phyloP scores from a whole-genome alignment of 1,140 invertebrate species.

The Drosophila fuyamai region DNA sequence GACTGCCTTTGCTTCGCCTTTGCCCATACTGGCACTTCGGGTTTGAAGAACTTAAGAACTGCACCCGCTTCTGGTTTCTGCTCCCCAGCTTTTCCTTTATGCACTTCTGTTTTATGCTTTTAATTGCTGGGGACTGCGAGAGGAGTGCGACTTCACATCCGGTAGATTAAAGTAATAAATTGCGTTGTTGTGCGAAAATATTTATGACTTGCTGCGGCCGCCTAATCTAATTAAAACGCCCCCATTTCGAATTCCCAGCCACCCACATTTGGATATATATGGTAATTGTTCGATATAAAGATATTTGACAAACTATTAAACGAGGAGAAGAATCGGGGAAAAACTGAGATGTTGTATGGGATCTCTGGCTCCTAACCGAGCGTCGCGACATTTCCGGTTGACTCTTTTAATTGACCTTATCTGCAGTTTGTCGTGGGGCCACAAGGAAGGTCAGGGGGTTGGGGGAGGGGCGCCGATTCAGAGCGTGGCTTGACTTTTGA shows the following conservation, averaged over 20 bases:
- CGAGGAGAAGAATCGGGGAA: slow-evolving; percentile 10
- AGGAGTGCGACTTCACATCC: slow-evolving; percentile 64
- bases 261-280: slow-evolving; percentile 18
- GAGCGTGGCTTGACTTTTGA: slow-evolving; percentile 81
- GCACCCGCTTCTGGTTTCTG: slow-evolving; percentile 30
- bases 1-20: slow-evolving; percentile 12
- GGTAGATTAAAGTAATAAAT: slow-evolving; percentile 75
- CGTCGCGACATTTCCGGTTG: slow-evolving; percentile 83
- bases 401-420: slow-evolving; percentile 84
- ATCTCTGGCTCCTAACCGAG: slow-evolving; percentile 38
- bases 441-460: slow-evolving; percentile 15
- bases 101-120: slow-evolving; percentile 35
- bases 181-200: slow-evolving; percentile 74
- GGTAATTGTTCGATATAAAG: slow-evolving; percentile 19
- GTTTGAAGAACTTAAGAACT: slow-evolving; percentile 11
- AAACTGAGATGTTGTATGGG: slow-evolving; percentile 29
- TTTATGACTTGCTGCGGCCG: slow-evolving; percentile 48
- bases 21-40: slow-evolving; percentile 23
- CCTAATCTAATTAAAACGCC: slow-evolving; percentile 64
- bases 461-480: neutral
- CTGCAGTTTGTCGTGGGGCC: slow-evolving; percentile 52
- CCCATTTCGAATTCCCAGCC: slow-evolving; percentile 27
- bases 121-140: slow-evolving; percentile 53
- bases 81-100: slow-evolving; percentile 10
- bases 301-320: slow-evolving; percentile 58